Conservation (phyloP, 2,113 vertebrate genomes). For the Gobiocypris rarus region DNA sequence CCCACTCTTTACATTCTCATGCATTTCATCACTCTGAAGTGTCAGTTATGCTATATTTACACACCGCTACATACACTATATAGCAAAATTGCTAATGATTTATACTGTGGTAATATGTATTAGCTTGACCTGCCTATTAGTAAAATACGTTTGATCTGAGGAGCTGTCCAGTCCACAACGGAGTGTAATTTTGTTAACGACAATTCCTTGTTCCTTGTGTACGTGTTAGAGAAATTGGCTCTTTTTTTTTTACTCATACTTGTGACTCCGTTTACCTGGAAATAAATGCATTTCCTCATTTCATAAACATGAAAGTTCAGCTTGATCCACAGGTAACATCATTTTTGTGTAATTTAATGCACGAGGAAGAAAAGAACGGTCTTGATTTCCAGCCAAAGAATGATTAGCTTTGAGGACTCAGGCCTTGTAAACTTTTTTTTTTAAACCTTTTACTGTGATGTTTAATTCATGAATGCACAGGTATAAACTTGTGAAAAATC, state of each 20-base stretch:
- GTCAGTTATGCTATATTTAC: too few relatives aligned
- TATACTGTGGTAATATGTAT: too few relatives aligned
- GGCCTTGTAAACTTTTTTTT: neutral
- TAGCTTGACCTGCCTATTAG: too few relatives aligned
- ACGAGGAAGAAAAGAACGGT: neutral
- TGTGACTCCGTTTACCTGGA: neutral
- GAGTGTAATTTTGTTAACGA: neutral
- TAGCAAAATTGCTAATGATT: too few relatives aligned
- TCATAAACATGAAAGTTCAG: neutral
- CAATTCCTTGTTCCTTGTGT: neutral
- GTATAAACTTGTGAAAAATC: too few relatives aligned
- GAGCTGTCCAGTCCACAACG: too few relatives aligned
- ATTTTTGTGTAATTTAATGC: neutral
- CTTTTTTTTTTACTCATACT: neutral
- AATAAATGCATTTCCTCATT: neutral
- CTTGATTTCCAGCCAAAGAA: neutral
- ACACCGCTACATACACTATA: too few relatives aligned
- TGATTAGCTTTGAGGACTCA: neutral
- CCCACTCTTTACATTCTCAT: too few relatives aligned
- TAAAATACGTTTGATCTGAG: too few relatives aligned
- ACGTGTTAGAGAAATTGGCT: neutral
- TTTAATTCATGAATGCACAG: too few relatives aligned
- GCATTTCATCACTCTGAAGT: too few relatives aligned
- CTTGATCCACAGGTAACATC: neutral
- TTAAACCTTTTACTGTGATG: too few relatives aligned